Base-by-base conservation (phyloP, 2,888 invertebrate genomes). In the Zootermopsis nevadensis region DNA sequence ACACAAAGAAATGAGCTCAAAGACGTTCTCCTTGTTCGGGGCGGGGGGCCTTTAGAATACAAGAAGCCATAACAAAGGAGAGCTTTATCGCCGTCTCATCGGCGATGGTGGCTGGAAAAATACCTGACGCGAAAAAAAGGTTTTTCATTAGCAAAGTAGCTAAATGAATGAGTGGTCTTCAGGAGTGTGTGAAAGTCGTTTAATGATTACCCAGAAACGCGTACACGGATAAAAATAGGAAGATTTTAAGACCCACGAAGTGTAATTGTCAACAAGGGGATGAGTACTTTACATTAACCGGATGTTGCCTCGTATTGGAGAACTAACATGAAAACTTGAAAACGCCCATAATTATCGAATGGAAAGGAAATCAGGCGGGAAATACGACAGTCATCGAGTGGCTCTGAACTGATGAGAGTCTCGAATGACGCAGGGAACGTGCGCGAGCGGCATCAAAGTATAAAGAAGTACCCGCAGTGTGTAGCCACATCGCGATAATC, bases 1-100 rank as follows among this genome's bases (percentile, higher is more conserved):
- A 74, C 8, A 74, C 74, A 74, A 74, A 74, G 74, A 38, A 33
- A 8, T n/a, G n/a, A n/a, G 24, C 22, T 74, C 31, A 74, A 38
- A 74, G 74, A 2, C 24, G 33, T 74, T 2, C 6, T 74, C 42
- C 4, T 19, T n/a, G n/a, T 38, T 1, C 38, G 69, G 2, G 30
- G 22, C 31, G 22, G 22, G 22, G 24, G 33, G 33, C 3, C 60
- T 12, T 60, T 27, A 60, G n/a, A n/a, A 60, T 60, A 60, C 60
- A 60, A 60, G 1, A n/a, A 55, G 55, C 0, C 24, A 27, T 3
- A 27, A 60, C 27, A n/a, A 60, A 60, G 48, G 19, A 10, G 60
- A 15, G 1, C n/a, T 60, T 60, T 60, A 60, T 60, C n/a, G 12
- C 27, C 0, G 0, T n/a, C 60, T 27, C 60, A 27, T 7, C 6